A percentile compares a stretch with the other conserved stretches of the same genome.
Evolutionary conservation across 2,797 vertebrate genomes (phyloP).

Genomic region (Cygnus olor): DNA sequence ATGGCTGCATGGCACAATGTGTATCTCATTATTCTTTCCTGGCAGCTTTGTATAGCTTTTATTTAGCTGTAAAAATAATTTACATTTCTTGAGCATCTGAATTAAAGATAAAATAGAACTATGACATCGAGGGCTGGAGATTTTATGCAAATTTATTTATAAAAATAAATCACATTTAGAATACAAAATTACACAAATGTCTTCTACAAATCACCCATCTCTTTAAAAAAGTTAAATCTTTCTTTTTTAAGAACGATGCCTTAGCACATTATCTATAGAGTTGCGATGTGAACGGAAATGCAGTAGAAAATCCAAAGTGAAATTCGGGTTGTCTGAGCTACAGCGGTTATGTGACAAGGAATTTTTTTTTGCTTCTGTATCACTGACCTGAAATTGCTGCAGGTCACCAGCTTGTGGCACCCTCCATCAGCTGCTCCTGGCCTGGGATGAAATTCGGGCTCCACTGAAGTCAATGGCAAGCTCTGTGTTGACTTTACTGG

Average conservation of each 20-base stretch:
- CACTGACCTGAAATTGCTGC: not conserved
- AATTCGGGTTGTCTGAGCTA: not conserved
- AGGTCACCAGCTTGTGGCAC: not conserved
- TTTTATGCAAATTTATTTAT: slow-evolving; percentile 70
- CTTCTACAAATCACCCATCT: not conserved
- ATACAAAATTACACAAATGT: slow-evolving; percentile 26
- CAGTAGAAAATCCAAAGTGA: not conserved
- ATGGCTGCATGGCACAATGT: slow-evolving; percentile 35
- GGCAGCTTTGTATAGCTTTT: slow-evolving; percentile 46
- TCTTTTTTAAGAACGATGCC: not conserved
- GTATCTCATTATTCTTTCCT: slow-evolving; percentile 55
- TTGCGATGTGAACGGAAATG: not conserved
- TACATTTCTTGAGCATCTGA: slow-evolving; percentile 58
- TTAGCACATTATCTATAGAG: not conserved
- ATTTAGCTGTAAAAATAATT: slow-evolving; percentile 68
- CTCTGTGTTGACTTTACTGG: not conserved
- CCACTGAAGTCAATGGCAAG: fast-evolving
- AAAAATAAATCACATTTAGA: slow-evolving; percentile 58
- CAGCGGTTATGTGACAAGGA: not conserved
- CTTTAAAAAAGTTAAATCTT: not conserved
- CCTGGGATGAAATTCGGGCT: not conserved
- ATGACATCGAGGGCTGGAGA: slow-evolving; percentile 29
- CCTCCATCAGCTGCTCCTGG: not conserved
- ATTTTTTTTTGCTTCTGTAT: not conserved
- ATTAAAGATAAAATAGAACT: slow-evolving; percentile 60